Evolutionary conservation across 2,113 vertebrate genomes (phyloP).

Genomic region (Dipodomys merriami): DNA sequence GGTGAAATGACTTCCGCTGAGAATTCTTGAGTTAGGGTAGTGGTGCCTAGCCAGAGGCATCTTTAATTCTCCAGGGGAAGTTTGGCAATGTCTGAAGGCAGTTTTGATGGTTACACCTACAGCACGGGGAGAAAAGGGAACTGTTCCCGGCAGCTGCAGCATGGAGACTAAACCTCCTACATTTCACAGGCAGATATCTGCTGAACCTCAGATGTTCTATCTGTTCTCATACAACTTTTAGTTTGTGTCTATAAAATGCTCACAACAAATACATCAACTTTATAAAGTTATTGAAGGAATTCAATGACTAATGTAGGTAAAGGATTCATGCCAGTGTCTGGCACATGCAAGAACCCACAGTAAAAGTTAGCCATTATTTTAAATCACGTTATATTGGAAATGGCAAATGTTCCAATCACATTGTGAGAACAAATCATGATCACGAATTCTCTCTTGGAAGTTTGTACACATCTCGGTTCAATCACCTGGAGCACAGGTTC

Average conservation of each 20-base stretch:
- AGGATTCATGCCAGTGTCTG: not conserved
- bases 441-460: slow-evolving; percentile 17
- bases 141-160: too few relatives aligned
- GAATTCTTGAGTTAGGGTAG: not conserved
- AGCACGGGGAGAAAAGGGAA: not conserved
- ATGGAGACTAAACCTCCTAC: too few relatives aligned
- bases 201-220: not conserved
- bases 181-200: too few relatives aligned
- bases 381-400: not conserved
- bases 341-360: accelerated
- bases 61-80: not conserved
- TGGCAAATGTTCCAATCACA: not conserved
- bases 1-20: not conserved
- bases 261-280: accelerated
- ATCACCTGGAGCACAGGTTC: not conserved
- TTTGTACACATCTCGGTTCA: not conserved
- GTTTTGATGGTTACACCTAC: not conserved
- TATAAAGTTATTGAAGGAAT: not conserved
- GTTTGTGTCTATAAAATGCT: not conserved
- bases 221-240: not conserved
- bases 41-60: not conserved
- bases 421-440: not conserved
- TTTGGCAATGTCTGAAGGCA: not conserved
- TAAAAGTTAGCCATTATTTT: not conserved
- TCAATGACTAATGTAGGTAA: too few relatives aligned